A percentile compares a stretch with the other conserved stretches of the same genome.
These are phyloP conservation scores for Lophura nycthemera DNA, from an alignment of 2,113 vertebrate species.

Conservation along the genomic window DNA sequence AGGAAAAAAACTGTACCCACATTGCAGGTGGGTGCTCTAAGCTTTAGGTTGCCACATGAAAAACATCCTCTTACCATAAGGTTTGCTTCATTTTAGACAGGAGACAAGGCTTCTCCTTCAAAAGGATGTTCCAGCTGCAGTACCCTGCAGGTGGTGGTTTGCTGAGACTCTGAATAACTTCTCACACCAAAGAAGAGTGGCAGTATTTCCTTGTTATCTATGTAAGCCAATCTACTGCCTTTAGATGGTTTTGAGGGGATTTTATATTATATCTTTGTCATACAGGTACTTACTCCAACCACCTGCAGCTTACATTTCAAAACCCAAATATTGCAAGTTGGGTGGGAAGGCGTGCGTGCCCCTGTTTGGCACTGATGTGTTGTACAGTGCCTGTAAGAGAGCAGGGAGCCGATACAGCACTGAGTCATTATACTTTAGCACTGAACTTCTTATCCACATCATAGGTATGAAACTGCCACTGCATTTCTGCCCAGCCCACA, in stretches of 20 bases:
- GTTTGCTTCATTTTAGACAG: background rate
- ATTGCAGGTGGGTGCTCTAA: background rate
- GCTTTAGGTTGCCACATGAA: background rate
- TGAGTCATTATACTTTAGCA: background rate
- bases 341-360: background rate
- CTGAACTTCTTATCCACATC: background rate
- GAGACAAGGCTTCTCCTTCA: background rate
- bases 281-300: background rate
- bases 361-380: background rate
- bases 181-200: background rate
- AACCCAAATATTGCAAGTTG: background rate
- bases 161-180: background rate
- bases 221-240: background rate
- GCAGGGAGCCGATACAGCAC: background rate
- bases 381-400: background rate
- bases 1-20: background rate
- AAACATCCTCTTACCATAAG: background rate
- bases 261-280: accelerated
- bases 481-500: background rate
- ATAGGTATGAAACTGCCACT: background rate
- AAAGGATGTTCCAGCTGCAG: background rate
- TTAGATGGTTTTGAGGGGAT: background rate
- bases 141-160: background rate
- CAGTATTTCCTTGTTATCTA: background rate
- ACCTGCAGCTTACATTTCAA: background rate